These are phyloP conservation scores for Julus scanicus DNA, from an alignment of 2,888 invertebrate species.

Conservation along the genomic window DNA sequence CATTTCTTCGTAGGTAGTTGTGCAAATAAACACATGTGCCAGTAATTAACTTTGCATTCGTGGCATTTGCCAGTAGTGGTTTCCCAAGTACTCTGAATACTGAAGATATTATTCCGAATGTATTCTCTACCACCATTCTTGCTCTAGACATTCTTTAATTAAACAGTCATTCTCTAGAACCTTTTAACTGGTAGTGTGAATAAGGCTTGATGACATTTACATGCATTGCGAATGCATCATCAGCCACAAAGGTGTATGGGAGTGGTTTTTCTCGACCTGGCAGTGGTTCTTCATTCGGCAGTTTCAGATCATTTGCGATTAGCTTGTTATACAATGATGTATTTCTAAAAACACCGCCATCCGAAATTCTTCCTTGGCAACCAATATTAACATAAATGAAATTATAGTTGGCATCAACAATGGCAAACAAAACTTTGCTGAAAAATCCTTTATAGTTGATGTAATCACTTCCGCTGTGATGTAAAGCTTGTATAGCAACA, in stretches of 20 bases:
- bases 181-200: neutral
- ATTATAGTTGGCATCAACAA: slow-evolving; percentile 57
- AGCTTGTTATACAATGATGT: neutral
- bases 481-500: slow-evolving; percentile 58
- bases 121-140: neutral
- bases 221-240: neutral
- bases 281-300: neutral
- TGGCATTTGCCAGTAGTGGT: slow-evolving; percentile 10
- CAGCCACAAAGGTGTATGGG: neutral
- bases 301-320: neutral
- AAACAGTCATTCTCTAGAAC: neutral
- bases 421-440: slow-evolving; percentile 59
- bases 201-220: neutral
- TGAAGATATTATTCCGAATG: neutral
- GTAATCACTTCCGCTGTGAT: slow-evolving; percentile 55
- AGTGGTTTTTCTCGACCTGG: neutral
- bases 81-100: neutral
- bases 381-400: slow-evolving; percentile 15
- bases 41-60: neutral
- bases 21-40: neutral
- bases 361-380: slow-evolving; percentile 43
- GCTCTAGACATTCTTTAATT: neutral
- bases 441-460: slow-evolving; percentile 59
- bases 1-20: neutral
- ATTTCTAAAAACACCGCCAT: slow-evolving; percentile 40